Conservation (phyloP, 1,140 invertebrate species). For the Babylonia areolata region DNA sequence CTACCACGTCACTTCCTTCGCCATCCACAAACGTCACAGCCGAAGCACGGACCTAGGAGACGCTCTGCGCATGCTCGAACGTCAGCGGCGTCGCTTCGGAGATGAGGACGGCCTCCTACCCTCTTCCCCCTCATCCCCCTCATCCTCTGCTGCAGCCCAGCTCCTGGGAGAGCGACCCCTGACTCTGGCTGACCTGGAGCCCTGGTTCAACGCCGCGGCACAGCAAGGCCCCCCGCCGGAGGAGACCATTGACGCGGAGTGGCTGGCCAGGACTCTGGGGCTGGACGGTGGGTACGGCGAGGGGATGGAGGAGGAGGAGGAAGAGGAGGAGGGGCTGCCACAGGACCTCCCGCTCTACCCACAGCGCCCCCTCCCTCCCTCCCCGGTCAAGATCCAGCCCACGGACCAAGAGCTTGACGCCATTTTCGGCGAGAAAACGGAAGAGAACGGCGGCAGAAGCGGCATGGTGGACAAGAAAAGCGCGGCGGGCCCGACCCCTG, state of each 20-base stretch:
- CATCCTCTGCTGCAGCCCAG: no score
- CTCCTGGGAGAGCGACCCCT: constrained; percentile 20
- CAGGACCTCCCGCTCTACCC: background rate
- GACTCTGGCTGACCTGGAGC: constrained; percentile 28
- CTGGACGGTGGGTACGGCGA: background rate
- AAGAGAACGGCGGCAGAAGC: no score
- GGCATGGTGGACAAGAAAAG: no score
- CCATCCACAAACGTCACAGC: constrained; percentile 21
- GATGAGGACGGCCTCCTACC: no score
- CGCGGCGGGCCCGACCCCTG: background rate
- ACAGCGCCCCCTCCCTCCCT: background rate
- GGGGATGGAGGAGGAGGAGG: background rate
- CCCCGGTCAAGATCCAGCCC: background rate
- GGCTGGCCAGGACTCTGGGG: constrained; percentile 19
- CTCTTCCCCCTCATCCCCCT: no score
- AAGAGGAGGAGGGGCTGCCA: background rate
- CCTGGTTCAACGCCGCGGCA: constrained; percentile 30
- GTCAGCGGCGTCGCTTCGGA: constrained; percentile 35
- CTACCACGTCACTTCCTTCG: constrained; percentile 43
- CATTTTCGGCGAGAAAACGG: background rate
- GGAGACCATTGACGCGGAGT: background rate
- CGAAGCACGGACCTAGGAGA: constrained; percentile 41
- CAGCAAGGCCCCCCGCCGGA: background rate
- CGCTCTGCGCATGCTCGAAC: constrained; percentile 44
- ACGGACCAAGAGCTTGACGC: constrained; percentile 9